Percentiles rank a stretch among this genome's conserved stretches.
Evolutionary conservation across 2,113 vertebrate species (phyloP).

Genomic region (Odocoileus virginianus): DNA sequence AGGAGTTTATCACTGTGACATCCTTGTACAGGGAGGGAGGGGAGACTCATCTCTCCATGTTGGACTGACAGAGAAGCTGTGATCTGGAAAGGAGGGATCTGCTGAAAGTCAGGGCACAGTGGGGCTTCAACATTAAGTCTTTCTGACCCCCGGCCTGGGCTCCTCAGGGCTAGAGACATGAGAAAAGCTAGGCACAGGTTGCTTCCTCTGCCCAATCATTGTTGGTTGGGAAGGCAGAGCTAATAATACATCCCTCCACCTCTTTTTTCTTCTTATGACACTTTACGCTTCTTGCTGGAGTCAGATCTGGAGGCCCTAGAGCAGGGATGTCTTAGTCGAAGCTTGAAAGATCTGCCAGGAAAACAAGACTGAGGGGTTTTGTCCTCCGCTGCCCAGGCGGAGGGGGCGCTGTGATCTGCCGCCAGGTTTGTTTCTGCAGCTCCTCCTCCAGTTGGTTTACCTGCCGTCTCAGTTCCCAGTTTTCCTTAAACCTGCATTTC

Average conservation of each 20-base stretch:
- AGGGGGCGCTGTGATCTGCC: too few relatives aligned
- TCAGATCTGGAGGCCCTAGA: background rate
- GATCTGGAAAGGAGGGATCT: background rate
- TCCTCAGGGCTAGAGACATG: background rate
- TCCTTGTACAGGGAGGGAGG: background rate
- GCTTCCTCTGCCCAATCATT: background rate
- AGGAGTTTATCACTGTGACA: background rate
- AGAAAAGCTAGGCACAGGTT: background rate
- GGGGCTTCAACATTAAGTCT: accelerated
- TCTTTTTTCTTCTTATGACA: background rate
- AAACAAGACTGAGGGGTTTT: background rate
- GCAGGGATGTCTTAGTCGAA: background rate
- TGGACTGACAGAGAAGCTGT: background rate
- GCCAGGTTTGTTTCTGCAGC: accelerated
- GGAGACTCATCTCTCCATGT: background rate
- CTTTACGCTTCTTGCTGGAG: background rate
- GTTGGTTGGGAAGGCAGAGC: background rate
- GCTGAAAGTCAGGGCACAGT: background rate
- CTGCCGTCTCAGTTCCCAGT: background rate
- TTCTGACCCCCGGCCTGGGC: background rate
- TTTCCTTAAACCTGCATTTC: constrained; percentile 27
- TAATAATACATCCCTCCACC: background rate
- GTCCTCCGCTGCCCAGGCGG: background rate
- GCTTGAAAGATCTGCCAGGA: background rate
- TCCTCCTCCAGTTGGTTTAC: background rate